Conservation (phyloP, 2,797 vertebrate genomes). For the Dendrocincla fuliginosa region DNA sequence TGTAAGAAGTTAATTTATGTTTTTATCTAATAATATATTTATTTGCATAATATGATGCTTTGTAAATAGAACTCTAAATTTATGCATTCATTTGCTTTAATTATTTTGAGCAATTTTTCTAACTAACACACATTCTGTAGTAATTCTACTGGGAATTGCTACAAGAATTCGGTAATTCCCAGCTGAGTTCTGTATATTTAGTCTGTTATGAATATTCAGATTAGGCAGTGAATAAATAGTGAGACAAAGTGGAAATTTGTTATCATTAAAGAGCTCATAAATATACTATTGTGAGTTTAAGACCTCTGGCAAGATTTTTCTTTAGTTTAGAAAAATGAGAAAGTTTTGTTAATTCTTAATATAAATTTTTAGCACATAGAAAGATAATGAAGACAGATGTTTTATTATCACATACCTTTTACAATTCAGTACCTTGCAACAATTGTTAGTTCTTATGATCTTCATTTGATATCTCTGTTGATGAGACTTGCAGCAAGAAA, state of each 20-base stretch:
- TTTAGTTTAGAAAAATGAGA: background rate
- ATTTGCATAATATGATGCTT: background rate
- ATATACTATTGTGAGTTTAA: background rate
- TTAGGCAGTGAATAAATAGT: constrained; percentile 38
- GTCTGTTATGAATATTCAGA: constrained; percentile 38
- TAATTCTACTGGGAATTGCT: background rate
- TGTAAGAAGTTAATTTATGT: background rate
- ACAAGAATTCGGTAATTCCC: background rate
- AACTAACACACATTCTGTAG: background rate
- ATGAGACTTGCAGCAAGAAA: constrained; percentile 1
- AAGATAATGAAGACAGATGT: background rate
- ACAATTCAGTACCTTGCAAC: background rate
- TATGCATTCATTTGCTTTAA: background rate
- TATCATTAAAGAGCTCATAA: background rate
- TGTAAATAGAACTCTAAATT: background rate
- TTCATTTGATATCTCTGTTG: background rate
- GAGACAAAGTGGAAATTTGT: constrained; percentile 8
- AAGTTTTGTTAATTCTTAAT: background rate
- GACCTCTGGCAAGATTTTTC: background rate
- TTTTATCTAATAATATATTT: background rate
- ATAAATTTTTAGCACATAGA: background rate
- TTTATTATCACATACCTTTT: background rate
- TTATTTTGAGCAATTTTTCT: background rate
- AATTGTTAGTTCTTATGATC: background rate
- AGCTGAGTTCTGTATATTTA: constrained; percentile 6